Base-by-base conservation (phyloP, 2,797 vertebrate genomes). In the Bryconaethiops microstoma region DNA sequence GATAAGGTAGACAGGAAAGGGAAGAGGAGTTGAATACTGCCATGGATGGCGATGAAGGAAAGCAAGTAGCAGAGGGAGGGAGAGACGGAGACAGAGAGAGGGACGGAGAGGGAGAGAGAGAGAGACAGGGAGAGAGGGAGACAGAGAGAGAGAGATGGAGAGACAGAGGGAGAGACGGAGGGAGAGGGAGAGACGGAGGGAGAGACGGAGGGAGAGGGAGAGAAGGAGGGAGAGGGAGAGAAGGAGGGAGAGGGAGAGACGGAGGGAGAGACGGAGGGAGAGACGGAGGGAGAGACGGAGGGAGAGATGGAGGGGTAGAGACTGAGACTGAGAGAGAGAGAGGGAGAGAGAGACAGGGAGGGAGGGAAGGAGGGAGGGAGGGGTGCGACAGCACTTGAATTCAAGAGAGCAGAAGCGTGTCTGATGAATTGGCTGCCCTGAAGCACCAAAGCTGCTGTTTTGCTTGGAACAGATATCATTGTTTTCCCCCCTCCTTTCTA, bases 391-490 rank as follows among this genome's bases (percentile, higher is more conserved):
- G 86, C 84, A 83, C 82, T 85, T 40, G 57, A 73, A 60, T 77
- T 50, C 42, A 55, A 76, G 55, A 75, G 10, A 64, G 86, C 42
- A 82, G 71, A 55, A 69, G 65, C 69, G 39, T 63, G 83, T 88
- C 86, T 90, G 91, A 92, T 87, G 85, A 91, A 87, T 90, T 81
- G 68, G 85, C 86, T 84, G 87, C 84, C 89, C 86, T 86, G 88
- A 83, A 4, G 76, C 83, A 84, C 89, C 84, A 84, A 83, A 90
- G 86, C 82, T 86, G 84, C 65, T 77, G 54, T 78, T 77, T 78
- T 82, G 25, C 60, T 77, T 82, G 68, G 75, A 21, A 14, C 21
- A 23, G 52, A n/a, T 35, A 4, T 52, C 2, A 12, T 52, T 52
- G 48, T 52, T 62, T 45, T 17, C 23, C 35, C 35, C 0, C 48